These are phyloP conservation scores for Arge pagana DNA, from an alignment of 2,888 invertebrate species.

Conservation along the genomic window DNA sequence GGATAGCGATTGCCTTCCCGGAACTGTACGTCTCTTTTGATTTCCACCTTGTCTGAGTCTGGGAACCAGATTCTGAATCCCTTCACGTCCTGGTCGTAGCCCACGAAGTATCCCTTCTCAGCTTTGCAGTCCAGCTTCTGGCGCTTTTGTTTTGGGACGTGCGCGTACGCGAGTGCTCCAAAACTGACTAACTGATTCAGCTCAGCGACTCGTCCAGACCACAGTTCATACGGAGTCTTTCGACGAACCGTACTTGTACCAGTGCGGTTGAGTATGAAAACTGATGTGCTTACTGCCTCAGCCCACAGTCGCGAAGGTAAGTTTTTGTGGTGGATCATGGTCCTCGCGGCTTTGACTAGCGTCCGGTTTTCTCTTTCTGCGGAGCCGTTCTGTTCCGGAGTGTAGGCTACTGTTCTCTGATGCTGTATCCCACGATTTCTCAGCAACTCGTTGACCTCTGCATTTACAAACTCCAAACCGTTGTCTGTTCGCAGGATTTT, in stretches of 20 bases:
- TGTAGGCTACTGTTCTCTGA: constrained; percentile 21
- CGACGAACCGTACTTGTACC: constrained; percentile 9
- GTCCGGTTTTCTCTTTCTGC: constrained; percentile 30
- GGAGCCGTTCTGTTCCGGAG: constrained; percentile 28
- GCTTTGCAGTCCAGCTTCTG: constrained; percentile 19
- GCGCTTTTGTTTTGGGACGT: constrained; percentile 24
- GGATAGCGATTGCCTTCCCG: constrained; percentile 14
- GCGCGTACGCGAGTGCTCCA: constrained; percentile 17
- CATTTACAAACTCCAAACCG: constrained; percentile 13
- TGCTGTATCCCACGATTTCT: constrained; percentile 14
- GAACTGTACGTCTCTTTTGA: constrained; percentile 26
- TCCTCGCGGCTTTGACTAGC: constrained; percentile 22
- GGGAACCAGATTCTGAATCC: constrained; percentile 21
- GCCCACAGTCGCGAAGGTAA: constrained; percentile 27
- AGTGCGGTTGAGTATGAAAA: constrained; percentile 16
- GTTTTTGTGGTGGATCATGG: constrained; percentile 16
- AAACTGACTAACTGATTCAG: constrained; percentile 21
- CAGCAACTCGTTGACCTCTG: background rate
- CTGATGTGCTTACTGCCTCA: constrained; percentile 24
- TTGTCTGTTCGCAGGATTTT: constrained; percentile 9
- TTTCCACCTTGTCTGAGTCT: constrained; percentile 2
- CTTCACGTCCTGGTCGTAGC: constrained; percentile 23
- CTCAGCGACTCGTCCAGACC: constrained; percentile 9
- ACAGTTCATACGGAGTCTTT: constrained; percentile 27
- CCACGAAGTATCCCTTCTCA: constrained; percentile 25